Conservation (phyloP, 2,797 vertebrate genomes). For the Pseudochirops cupreus region DNA sequence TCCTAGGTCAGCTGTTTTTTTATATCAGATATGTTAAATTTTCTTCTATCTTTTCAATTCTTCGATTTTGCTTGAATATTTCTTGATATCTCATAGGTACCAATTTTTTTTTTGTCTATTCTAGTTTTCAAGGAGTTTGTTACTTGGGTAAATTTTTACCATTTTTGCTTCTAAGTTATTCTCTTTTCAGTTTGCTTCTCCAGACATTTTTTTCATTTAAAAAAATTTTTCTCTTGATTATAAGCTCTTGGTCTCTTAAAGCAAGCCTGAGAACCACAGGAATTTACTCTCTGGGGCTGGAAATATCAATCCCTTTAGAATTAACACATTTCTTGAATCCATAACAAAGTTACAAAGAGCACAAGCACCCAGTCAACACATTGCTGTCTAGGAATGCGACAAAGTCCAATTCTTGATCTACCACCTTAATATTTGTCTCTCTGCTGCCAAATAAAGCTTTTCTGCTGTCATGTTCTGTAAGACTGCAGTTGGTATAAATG, state of each 20-base stretch:
- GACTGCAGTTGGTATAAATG: conserved; percentile 99
- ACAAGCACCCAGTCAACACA: neutral
- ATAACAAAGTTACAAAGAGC: neutral
- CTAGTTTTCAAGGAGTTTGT: too few species aligned
- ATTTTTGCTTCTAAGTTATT: too few species aligned
- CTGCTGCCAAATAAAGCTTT: conserved; percentile 93
- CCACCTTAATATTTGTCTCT: neutral
- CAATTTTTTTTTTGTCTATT: neutral
- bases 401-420: neutral
- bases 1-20: neutral
- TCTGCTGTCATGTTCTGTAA: conserved; percentile 99
- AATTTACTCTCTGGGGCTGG: neutral
- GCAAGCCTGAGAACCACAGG: neutral
- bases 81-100: too few species aligned
- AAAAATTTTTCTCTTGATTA: neutral
- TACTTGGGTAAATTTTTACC: too few species aligned
- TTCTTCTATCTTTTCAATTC: too few species aligned
- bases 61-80: too few species aligned
- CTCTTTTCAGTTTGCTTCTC: too few species aligned
- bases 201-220: too few species aligned
- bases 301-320: neutral
- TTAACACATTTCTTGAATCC: neutral
- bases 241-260: neutral
- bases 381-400: neutral
- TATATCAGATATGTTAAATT: neutral